Base-by-base conservation (phyloP, 2,113 vertebrate species). In the Xenopus borealis region DNA sequence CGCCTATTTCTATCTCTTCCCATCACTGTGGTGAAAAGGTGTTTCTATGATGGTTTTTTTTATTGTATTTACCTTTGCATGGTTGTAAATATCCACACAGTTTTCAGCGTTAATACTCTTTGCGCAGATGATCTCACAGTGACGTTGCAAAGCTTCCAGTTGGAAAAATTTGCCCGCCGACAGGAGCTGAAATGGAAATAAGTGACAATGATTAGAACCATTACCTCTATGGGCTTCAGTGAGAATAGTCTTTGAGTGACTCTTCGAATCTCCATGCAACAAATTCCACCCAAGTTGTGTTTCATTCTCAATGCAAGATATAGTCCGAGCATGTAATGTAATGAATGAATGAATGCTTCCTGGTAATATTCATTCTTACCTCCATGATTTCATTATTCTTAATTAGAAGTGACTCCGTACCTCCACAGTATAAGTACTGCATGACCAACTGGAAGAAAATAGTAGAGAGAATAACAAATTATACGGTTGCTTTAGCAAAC, bases 151-250 rank as follows among this genome's bases (percentile, higher is more conserved):
- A 27, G 95, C 94, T 84, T 98, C 96, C 82, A 98, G 89, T 83
- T 99, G 96, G 91, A 99, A 99, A 84, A 99, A 99, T 83, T 97
- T 98, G 72, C 96, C 94, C 1, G 97, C 96, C 64, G 97, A 99
- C 80, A 99, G 88, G 72, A 99, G 94, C 97, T 98, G 80, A 79
- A 84, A 81, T 77, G 65, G 58, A 63, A 79, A 81, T 19, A 79
- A 40, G 33, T 40, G 33, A 40, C 33, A 71, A 44, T 23, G 67
- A 18, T 52, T 12, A 40, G 33, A 40, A 40, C 33, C 2, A 40
- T 6, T 40, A 40, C 33, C 33, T 7, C 8, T 6, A 40, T 40
- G 33, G 5, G 33, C 33, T 40, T 40, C 8, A 40, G 8, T 40
- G 33, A 40, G 3, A 27, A 2, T 27, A 27, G 33, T 2, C 33